Evolutionary conservation across 1,140 invertebrate species (phyloP), one percentile per base, ranked within the genome.

Genomic region (Drosophila ercepeae): DNA sequence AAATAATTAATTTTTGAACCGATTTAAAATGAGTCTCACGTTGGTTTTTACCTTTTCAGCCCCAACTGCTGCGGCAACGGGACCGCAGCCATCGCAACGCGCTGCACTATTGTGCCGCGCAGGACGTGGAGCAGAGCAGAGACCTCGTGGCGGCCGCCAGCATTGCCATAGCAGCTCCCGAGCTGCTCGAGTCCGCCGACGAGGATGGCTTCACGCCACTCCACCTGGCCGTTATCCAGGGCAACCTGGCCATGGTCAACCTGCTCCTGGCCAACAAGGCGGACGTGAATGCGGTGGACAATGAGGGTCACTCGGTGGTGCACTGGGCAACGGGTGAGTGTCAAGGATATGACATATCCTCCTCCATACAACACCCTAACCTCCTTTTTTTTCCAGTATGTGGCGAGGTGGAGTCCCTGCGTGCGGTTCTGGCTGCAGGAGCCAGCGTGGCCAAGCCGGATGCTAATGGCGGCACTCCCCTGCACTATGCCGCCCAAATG

Each of bases 401-500:
- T 86, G 97, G 97, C 0, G 97, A 98, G 91, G 94, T 96, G 19
- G 97, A 97, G 71, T 96, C 95, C 63, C 92, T 99, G 57, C 94
- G 98, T 4, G 93, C 97, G 0, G 94, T 99, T 4, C 91, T 99
- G 48, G 94, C 95, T 1, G 94, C 95, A 0, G 97, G 97, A 3
- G 97, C 97, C 0, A 94, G 95, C 69, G 93, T 97, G 9, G 95
- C 96, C 0, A 96, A 95, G 0, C 95, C 97, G 0, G 98, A 99
- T 92, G 95, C 97, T 55, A 97, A 99, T 89, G 97, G 97, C 4
- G 98, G 98, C 7, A 97, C 96, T 83, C 98, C 98, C 0, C 92
- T 99, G 18, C 98, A 99, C 91, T 99, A 99, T 92, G 98, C 98
- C 0, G 97, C 98, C 14, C 98, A 99, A 92, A 98, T 98, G 94